Evolutionary conservation across 2,113 vertebrate species (phyloP), one percentile per base, ranked within the genome.

Genomic region (Uria aalge): DNA sequence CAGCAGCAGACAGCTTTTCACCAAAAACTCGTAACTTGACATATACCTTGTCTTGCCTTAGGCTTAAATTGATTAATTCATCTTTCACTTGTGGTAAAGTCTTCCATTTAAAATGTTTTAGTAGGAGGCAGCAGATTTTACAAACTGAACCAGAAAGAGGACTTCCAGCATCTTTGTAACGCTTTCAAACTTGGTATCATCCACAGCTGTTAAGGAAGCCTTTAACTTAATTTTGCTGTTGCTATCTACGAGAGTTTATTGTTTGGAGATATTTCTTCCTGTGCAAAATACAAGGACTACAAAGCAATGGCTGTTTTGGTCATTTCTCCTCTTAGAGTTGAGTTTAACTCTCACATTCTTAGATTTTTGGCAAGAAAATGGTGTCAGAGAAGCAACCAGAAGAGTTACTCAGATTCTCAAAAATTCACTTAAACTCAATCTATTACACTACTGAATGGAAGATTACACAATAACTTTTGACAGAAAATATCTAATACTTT

Each of bases 31-130:
- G 53, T 91, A 95, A 91, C 73, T 94, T 96, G 94, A 96, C 95
- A 93, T 66, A 91, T 69, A 97, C 56, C 84, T 96, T 94, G 87
- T 90, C 88, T 96, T 92, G 96, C 94, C 91, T 94, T 95, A 95
- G 95, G 93, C 88, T 96, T 96, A 91, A 96, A 96, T 86, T 96
- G 93, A 97, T 96, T 94, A 97, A 95, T 96, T 97, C 94, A 96
- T 94, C 92, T 96, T 85, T 84, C 92, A 92, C 92, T 94, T 79
- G 66, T 79, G 94, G 77, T 78, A 94, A 96, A 95, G 48, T 69
- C 63, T 95, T 75, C 81, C 92, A 95, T 94, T 94, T 95, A 94
- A 95, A 95, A 93, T 88, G 66, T 86, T 92, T 93, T 79, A 92
- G 92, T 63, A 82, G 74, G 55, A 93, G 90, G 83, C 94, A 63